Percentiles rank a stretch among this genome's conserved stretches.
These are phyloP conservation scores for Triplophysa dalaica DNA, from an alignment of 2,113 vertebrate species.

Conservation along the genomic window DNA sequence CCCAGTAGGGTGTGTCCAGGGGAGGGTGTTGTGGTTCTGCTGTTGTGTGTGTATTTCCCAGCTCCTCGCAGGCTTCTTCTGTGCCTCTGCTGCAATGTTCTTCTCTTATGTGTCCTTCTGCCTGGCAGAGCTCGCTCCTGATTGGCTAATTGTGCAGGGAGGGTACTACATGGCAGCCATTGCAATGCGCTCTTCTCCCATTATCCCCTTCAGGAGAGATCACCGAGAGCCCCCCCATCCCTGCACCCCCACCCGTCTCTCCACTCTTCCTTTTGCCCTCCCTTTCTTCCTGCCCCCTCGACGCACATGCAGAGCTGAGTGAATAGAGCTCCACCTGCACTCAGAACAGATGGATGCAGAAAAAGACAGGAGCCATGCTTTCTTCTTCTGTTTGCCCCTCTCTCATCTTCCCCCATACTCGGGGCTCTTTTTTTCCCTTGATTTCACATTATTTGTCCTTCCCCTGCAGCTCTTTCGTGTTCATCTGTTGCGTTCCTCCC, in stretches of 20 bases:
- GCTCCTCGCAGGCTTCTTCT: slow-evolving; percentile 80
- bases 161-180: slow-evolving; percentile 81
- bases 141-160: slow-evolving; percentile 84
- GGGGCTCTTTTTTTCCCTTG: slow-evolving; percentile 42
- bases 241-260: slow-evolving; percentile 54
- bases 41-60: slow-evolving; percentile 73
- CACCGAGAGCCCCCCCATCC: slow-evolving; percentile 66
- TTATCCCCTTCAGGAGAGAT: slow-evolving; percentile 81
- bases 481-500: background rate
- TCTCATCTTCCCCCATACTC: slow-evolving; percentile 22
- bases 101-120: slow-evolving; percentile 83
- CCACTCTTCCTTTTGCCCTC: slow-evolving; percentile 70
- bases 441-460: slow-evolving; percentile 48
- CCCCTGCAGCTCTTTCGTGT: slow-evolving; percentile 6
- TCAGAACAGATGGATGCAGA: slow-evolving; percentile 78
- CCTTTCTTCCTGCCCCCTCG: slow-evolving; percentile 68
- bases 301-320: slow-evolving; percentile 61
- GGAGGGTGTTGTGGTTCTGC: slow-evolving; percentile 76
- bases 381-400: slow-evolving; percentile 54
- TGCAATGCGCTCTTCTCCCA: slow-evolving; percentile 77
- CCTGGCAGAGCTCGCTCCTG: slow-evolving; percentile 73
- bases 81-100: slow-evolving; percentile 84
- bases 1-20: slow-evolving; percentile 83
- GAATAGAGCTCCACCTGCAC: slow-evolving; percentile 81
- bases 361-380: slow-evolving; percentile 72